Conservation (phyloP, 1,140 invertebrate species). For the Wasmannia auropunctata region DNA sequence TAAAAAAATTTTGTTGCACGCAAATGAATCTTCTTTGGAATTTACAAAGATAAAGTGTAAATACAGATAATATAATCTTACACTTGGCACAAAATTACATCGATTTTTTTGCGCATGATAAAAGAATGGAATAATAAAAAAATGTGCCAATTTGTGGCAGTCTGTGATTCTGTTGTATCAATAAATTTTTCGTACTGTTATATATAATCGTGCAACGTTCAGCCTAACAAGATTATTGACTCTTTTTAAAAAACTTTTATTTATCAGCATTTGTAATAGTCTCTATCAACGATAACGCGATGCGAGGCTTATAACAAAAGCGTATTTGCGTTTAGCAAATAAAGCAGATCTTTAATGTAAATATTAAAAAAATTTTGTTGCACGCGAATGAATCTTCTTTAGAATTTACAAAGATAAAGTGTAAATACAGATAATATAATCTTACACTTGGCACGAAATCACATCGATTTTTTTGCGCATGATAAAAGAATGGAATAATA, state of each 20-base stretch:
- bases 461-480: background rate
- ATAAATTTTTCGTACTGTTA: conserved; percentile 3
- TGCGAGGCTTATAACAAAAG: background rate
- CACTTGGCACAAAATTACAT: background rate
- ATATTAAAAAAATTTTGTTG: background rate
- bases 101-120: background rate
- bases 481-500: background rate
- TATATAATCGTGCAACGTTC: background rate
- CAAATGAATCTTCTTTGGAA: background rate
- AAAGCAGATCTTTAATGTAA: background rate
- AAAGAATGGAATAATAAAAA: conserved; percentile 9
- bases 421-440: background rate
- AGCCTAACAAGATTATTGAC: no score
- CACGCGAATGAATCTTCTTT: background rate
- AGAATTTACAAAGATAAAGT: no score
- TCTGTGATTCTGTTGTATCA: background rate
- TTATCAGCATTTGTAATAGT: background rate
- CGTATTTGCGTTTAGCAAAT: background rate
- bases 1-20: background rate
- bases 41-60: no score
- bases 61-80: background rate
- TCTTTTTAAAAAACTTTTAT: conserved; percentile 18
- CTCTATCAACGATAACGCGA: background rate
- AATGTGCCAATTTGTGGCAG: conserved; percentile 4
- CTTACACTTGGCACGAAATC: background rate